These are phyloP conservation scores for Aphaenogaster floridana DNA, from an alignment of 1,140 invertebrate species.

Conservation along the genomic window DNA sequence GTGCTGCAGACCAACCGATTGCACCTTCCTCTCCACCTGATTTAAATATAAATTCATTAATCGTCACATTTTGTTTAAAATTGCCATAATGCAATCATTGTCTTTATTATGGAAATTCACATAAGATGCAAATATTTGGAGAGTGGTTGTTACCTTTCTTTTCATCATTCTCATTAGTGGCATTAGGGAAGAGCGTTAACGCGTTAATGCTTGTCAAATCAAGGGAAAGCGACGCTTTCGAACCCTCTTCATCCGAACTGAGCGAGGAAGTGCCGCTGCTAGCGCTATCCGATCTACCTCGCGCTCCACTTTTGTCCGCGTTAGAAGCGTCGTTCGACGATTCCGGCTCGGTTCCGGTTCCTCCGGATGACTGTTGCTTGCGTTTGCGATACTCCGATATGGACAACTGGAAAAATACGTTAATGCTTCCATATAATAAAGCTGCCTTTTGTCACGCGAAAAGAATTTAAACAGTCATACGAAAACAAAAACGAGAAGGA, in stretches of 20 bases:
- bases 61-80: not conserved
- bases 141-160: slow-evolving; percentile 82
- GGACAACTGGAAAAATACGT: slow-evolving; percentile 88
- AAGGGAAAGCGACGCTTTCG: slow-evolving; percentile 76
- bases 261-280: slow-evolving; percentile 87
- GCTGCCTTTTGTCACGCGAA: not conserved
- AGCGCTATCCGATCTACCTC: slow-evolving; percentile 86
- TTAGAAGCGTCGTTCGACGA: slow-evolving; percentile 80
- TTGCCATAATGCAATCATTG: not conserved
- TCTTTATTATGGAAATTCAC: slow-evolving; percentile 36
- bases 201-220: slow-evolving; percentile 81
- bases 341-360: slow-evolving; percentile 83
- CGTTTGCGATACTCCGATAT: slow-evolving; percentile 91
- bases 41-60: slow-evolving; percentile 9
- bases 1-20: slow-evolving; percentile 88
- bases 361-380: slow-evolving; percentile 87
- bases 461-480: not conserved
- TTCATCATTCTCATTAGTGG: slow-evolving; percentile 81
- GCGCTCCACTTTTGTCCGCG: slow-evolving; percentile 80
- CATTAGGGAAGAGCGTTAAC: slow-evolving; percentile 82
- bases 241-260: slow-evolving; percentile 87
- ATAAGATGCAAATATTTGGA: slow-evolving; percentile 3
- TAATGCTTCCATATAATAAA: slow-evolving; percentile 16
- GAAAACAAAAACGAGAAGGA: not conserved
- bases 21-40: slow-evolving; percentile 83